A percentile compares a stretch with the other conserved stretches of the same genome.
Conservation (phyloP, 2,888 invertebrate species). For the Carcina quercana region DNA sequence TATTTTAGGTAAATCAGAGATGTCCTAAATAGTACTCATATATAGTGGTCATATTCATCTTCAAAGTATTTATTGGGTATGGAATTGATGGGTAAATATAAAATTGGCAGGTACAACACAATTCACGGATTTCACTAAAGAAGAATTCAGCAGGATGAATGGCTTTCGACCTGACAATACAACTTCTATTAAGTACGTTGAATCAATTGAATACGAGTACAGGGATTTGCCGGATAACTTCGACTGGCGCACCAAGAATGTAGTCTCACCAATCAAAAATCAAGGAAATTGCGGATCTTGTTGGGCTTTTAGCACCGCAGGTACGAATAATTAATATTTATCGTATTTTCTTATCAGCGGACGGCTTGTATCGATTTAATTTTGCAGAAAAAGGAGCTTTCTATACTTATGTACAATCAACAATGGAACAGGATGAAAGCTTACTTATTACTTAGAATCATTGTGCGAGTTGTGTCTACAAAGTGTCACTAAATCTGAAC, state of each 20-base stretch:
- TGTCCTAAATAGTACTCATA: too few relatives aligned
- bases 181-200: neutral
- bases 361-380: neutral
- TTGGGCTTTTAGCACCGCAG: constrained; percentile 73
- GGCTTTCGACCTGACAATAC: constrained; percentile 1
- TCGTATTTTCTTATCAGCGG: neutral
- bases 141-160: constrained; percentile 12
- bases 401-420: neutral
- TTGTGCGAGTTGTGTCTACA: neutral
- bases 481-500: too few relatives aligned
- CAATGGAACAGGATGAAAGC: neutral
- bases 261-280: constrained; percentile 85
- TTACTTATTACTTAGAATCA: neutral
- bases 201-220: neutral
- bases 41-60: too few relatives aligned
- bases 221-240: constrained; percentile 11
- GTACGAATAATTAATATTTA: constrained; percentile 12
- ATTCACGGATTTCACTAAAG: constrained; percentile 18
- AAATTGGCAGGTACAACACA: constrained; percentile 15
- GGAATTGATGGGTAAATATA: too few relatives aligned
- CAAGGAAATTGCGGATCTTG: constrained; percentile 87
- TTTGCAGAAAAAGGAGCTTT: neutral
- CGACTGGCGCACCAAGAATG: constrained; percentile 85
- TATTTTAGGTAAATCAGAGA: too few relatives aligned
- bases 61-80: too few relatives aligned